phyloP scores from a whole-genome alignment of 2,113 vertebrate genomes.

The Myiopsitta monachus region DNA sequence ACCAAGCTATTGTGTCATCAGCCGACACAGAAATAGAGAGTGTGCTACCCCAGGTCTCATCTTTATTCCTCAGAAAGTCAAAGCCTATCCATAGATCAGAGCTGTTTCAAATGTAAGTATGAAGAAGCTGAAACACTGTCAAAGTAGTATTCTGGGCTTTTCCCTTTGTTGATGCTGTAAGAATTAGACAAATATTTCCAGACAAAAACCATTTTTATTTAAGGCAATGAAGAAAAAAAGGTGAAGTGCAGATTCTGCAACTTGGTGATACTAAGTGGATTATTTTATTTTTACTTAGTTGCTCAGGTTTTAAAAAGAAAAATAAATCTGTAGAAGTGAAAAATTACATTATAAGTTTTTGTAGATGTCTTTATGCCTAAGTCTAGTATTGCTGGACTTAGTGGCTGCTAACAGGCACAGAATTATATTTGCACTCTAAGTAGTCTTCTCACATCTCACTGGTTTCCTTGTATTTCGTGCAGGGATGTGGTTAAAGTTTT shows the following conservation, averaged over 20 bases:
- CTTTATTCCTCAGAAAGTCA: not conserved
- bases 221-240: not conserved
- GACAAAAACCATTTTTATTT: not conserved
- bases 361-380: not conserved
- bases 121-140: not conserved
- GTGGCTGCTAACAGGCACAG: not conserved
- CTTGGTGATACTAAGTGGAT: not conserved
- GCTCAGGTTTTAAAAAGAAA: not conserved
- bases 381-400: not conserved
- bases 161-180: not conserved
- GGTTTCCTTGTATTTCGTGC: not conserved
- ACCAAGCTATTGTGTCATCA: constrained; percentile 27
- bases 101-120: not conserved
- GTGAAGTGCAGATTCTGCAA: not conserved
- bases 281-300: not conserved
- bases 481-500: not conserved
- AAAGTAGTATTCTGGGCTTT: not conserved
- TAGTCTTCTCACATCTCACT: not conserved
- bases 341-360: not conserved
- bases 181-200: not conserved
- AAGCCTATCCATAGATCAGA: not conserved
- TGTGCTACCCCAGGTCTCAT: constrained; percentile 2
- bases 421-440: not conserved
- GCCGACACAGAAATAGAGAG: not conserved
- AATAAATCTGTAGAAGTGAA: not conserved